Evolutionary conservation across 2,797 vertebrate species (phyloP), one percentile per base, ranked within the genome.

Genomic region (Micromesistius poutassou): DNA sequence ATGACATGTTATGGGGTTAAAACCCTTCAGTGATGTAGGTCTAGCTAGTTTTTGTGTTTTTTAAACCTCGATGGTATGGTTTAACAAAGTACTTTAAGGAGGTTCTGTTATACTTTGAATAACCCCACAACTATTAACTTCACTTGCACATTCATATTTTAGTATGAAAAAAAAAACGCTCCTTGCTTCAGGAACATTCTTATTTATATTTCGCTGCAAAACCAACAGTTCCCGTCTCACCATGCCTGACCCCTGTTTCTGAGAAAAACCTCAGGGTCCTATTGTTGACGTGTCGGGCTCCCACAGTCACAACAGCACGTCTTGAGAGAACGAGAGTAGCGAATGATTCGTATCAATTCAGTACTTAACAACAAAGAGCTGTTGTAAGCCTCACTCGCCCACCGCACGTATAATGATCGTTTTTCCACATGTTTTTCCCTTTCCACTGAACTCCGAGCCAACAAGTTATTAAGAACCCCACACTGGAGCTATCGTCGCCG

Each of bases 1-100:
- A 85, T 50, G 36, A 73, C 10, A 28, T 30, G 68, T 71, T 70
- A 28, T 70, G 66, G 22, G 6, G 28, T 70, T 30, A 14, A 10
- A 71, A 71, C 68, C 68, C 68, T 71, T 71, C 28, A 71, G 9
- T 30, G 68, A 78, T 66, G 25, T 82, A 55, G 71, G 76, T 55
- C n/a, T n/a, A n/a, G n/a, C n/a, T n/a, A n/a, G n/a, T n/a, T n/a
- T n/a, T n/a, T n/a, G n/a, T n/a, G n/a, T n/a, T n/a, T n/a, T n/a
- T n/a, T n/a, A n/a, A n/a, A n/a, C n/a, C n/a, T n/a, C n/a, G n/a
- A 31, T 31, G 70, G 30, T 71, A 30, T 71, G 30, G 31, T 71
- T 71, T 71, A 6, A 33, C 70, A 71, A 71, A 71, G 22, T n/a
- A 62, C 55, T n/a, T 9, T 62, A 22, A n/a, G 19, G 25, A 12